Percentiles rank a stretch among this genome's conserved stretches.
These are phyloP conservation scores for Drosophila pseudotakahashii DNA, from an alignment of 2,888 invertebrate species.

Conservation along the genomic window DNA sequence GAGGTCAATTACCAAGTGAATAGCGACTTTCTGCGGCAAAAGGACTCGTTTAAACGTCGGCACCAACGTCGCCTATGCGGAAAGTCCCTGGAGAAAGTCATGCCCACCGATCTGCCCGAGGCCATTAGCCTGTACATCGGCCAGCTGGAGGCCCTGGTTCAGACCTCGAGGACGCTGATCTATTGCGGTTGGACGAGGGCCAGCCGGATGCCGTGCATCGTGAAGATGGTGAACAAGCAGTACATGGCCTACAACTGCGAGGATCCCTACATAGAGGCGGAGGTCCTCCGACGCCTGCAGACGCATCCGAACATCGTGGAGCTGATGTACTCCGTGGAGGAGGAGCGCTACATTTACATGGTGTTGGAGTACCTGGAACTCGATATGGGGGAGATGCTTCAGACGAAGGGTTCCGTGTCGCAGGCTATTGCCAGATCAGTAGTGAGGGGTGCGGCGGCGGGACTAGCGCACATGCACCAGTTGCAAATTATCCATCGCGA, in stretches of 20 bases:
- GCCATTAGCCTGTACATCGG: neutral
- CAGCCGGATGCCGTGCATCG: neutral
- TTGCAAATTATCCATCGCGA: slow-evolving; percentile 2
- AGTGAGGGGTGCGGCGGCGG: neutral
- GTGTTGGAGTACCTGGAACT: neutral
- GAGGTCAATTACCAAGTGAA: neutral
- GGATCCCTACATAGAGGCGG: neutral
- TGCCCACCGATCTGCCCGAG: neutral
- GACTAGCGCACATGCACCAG: neutral
- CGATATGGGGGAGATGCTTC: neutral
- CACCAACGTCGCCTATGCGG: too few relatives aligned
- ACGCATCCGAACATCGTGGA: slow-evolving; percentile 45
- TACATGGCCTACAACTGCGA: neutral
- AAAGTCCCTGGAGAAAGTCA: neutral
- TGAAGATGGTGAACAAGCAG: slow-evolving; percentile 2
- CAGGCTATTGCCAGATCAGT: neutral
- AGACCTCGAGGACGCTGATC: neutral
- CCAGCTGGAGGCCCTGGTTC: neutral
- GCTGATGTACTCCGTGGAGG: slow-evolving; percentile 16
- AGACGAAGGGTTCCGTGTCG: neutral
- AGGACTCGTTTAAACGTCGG: neutral
- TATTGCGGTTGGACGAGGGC: neutral
- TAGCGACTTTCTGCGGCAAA: neutral
- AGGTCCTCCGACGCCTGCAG: neutral
- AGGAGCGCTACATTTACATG: neutral